Evolutionary conservation across 2,797 vertebrate genomes (phyloP).

Genomic region (Nannoperca australis): DNA sequence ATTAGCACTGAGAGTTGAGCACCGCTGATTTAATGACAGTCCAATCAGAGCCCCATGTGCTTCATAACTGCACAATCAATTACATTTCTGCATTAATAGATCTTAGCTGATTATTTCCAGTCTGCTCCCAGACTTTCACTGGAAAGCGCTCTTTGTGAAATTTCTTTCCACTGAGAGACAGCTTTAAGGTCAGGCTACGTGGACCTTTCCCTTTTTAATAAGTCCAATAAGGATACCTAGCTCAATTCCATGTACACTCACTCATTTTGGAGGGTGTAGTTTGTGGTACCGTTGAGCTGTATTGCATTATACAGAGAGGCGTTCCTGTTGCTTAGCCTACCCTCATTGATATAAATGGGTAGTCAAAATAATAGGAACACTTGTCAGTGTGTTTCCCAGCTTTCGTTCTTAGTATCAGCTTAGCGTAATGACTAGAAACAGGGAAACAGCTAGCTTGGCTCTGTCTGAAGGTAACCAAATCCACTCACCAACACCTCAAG

Average conservation of each 20-base stretch:
- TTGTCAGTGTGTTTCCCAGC: neutral
- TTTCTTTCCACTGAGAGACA: constrained; percentile 8
- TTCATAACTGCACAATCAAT: constrained; percentile 45
- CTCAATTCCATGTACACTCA: neutral
- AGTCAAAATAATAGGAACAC: neutral
- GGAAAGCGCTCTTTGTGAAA: constrained; percentile 14
- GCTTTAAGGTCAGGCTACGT: constrained; percentile 1
- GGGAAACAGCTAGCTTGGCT: no score
- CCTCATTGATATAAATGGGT: neutral
- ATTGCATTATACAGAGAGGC: neutral
- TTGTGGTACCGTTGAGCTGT: neutral
- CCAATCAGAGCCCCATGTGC: constrained; percentile 30
- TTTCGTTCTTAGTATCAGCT: no score
- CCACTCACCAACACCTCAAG: no score
- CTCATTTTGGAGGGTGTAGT: neutral
- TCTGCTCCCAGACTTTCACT: constrained; percentile 25
- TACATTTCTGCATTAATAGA: constrained; percentile 46
- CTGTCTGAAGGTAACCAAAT: no score
- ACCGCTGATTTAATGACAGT: constrained; percentile 46
- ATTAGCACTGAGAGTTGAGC: constrained; percentile 43
- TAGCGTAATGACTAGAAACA: no score
- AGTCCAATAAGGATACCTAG: neutral
- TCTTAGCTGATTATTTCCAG: constrained; percentile 37
- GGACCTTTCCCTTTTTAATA: neutral
- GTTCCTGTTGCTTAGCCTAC: neutral